Evolutionary conservation across 2,113 vertebrate genomes (phyloP), one percentile per base, ranked within the genome.

Genomic region (Poicephalus meyeri): DNA sequence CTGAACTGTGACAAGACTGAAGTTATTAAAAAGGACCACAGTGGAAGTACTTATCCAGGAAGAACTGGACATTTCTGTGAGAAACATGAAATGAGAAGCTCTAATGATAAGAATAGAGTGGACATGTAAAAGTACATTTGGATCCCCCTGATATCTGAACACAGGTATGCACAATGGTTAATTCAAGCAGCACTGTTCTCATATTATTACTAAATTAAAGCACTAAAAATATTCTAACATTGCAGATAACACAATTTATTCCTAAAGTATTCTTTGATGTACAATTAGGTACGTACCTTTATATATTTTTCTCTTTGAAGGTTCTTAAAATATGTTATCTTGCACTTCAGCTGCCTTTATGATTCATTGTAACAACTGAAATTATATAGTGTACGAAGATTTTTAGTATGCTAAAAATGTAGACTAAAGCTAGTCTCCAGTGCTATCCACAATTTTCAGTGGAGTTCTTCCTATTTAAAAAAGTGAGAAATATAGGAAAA

Each of bases 201-300:
- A 85, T 60, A 80, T 80, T 92, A 95, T 89, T 91, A 86, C 26
- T 79, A 50, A 95, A 91, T 80, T 88, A 94, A 83, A 94, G 79
- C 78, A 53, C 91, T 77, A 91, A 95, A 89, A 92, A 94, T 85
- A 60, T 44, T 90, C 74, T 82, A 95, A 93, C 74, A 78, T 60
- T 88, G 78, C 78, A 96, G 91, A 95, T 88, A 94, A 94, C 88
- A 92, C 91, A 96, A 94, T 90, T 91, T 93, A 96, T 95, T 97
- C 87, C 89, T 91, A 80, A 96, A 96, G 72, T 89, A 80, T 61
- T 89, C 86, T 96, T 97, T 98, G 97, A 97, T 97, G 94, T 97
- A 94, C 98, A 97, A 98, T 98, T 97, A 97, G 97, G 95, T 97
- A 92, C 95, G 84, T 86, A 95, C 42, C 12, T 95, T 79, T 81